Conservation (phyloP, 2,888 invertebrate genomes). For the Branchipolynoe longqiensis region DNA sequence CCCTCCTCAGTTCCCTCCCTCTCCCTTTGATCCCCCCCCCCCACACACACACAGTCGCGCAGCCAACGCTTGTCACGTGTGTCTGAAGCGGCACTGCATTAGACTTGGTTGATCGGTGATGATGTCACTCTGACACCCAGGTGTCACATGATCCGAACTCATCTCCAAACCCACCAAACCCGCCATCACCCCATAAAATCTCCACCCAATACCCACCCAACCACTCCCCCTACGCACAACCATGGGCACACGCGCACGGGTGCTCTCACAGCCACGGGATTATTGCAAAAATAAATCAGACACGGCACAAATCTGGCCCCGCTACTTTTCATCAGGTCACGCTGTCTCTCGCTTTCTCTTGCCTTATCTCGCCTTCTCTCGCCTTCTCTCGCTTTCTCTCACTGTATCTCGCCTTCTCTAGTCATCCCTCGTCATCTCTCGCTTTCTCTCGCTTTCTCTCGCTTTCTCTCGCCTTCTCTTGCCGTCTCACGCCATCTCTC, state of each 20-base stretch:
- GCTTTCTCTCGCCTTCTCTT: too few relatives aligned
- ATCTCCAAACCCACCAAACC: background rate
- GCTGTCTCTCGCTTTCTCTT: too few relatives aligned
- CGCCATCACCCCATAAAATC: slow-evolving; percentile 24
- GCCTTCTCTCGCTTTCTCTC: background rate
- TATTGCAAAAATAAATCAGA: slow-evolving; percentile 13
- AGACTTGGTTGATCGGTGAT: background rate
- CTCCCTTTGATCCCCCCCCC: background rate
- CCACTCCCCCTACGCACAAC: too few relatives aligned
- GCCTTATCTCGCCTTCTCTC: background rate
- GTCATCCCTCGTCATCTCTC: background rate
- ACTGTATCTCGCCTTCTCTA: background rate
- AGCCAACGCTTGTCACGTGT: background rate
- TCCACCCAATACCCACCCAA: too few relatives aligned
- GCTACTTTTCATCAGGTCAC: slow-evolving; percentile 14
- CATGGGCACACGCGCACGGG: too few relatives aligned
- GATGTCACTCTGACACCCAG: slow-evolving; percentile 5
- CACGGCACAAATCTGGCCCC: background rate
- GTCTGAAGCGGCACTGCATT: background rate
- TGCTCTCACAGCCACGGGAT: background rate
- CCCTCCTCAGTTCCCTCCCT: background rate
- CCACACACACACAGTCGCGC: background rate
- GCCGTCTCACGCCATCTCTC: too few relatives aligned
- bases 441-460: too few relatives aligned
- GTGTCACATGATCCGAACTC: slow-evolving; percentile 4